These are phyloP conservation scores for Orthosia incerta DNA, from an alignment of 2,888 invertebrate species.

Conservation along the genomic window DNA sequence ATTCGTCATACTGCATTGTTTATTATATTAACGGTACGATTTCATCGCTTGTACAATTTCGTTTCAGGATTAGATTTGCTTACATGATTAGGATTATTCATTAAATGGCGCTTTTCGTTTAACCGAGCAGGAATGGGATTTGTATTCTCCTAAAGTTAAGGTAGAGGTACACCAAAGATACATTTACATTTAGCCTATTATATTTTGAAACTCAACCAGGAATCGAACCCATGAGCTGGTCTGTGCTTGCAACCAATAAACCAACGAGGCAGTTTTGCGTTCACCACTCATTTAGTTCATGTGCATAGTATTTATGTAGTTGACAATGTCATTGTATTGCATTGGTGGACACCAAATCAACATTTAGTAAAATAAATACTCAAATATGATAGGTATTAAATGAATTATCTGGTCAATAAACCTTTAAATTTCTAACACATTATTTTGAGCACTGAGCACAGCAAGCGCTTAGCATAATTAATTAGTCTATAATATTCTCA, in stretches of 20 bases:
- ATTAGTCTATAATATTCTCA: too few species aligned
- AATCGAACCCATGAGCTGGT: background rate
- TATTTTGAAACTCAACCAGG: background rate
- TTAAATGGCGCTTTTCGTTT: background rate
- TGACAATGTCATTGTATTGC: too few species aligned
- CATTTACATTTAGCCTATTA: background rate
- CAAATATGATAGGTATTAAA: too few species aligned
- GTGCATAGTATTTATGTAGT: too few species aligned
- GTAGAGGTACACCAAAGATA: background rate
- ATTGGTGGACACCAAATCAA: too few species aligned
- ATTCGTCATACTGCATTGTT: constrained; percentile 31
- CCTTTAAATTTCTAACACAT: too few species aligned
- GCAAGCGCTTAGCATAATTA: background rate
- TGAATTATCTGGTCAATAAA: too few species aligned
- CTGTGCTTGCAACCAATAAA: background rate
- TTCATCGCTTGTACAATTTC: constrained; percentile 4
- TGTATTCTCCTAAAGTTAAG: background rate
- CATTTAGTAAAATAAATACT: too few species aligned
- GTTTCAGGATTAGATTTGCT: background rate
- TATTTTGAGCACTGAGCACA: constrained; percentile 1
- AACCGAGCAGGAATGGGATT: background rate
- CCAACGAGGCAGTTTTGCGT: background rate
- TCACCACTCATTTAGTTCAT: too few species aligned
- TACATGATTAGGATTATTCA: background rate
- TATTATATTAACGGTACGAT: background rate